Percentiles rank a stretch among this genome's conserved stretches.
These are phyloP conservation scores for Ariopsis seemanni DNA, from an alignment of 2,113 vertebrate genomes.

Conservation along the genomic window DNA sequence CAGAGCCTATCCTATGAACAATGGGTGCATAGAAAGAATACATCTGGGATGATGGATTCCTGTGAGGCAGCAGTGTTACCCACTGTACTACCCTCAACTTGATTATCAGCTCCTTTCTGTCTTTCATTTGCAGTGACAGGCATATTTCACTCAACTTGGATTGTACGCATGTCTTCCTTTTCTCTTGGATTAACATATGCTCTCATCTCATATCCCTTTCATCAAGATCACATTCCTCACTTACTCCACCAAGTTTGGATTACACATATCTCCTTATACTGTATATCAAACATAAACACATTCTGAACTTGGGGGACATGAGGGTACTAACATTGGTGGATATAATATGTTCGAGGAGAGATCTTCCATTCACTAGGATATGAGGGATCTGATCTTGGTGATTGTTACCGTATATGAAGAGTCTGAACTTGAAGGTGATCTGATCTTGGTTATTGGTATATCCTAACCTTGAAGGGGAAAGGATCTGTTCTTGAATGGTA, in stretches of 20 bases:
- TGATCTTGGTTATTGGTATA: not conserved
- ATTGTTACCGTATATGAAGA: not conserved
- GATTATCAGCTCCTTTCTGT: not conserved
- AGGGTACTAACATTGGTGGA: not conserved
- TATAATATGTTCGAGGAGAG: not conserved
- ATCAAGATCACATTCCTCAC: not conserved
- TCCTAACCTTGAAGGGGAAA: not conserved
- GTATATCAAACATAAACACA: not conserved
- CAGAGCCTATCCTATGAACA: not conserved
- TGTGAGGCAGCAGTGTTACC: not conserved
- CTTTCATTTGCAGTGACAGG: not conserved
- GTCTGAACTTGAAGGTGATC: not conserved
- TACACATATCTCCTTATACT: not conserved
- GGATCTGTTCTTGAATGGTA: not conserved
- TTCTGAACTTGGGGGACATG: not conserved
- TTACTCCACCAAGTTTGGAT: not conserved
- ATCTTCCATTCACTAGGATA: not conserved
- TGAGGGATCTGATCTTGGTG: not conserved
- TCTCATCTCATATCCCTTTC: not conserved
- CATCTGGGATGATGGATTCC: not conserved
- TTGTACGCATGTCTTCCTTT: not conserved
- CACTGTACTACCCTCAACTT: not conserved
- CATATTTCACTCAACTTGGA: not conserved
- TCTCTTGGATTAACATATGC: not conserved
- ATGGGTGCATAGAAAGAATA: not conserved